Percentiles rank a stretch among this genome's conserved stretches.
These are phyloP conservation scores for Hetaerina titia DNA, from an alignment of 2,888 invertebrate genomes.

Conservation along the genomic window DNA sequence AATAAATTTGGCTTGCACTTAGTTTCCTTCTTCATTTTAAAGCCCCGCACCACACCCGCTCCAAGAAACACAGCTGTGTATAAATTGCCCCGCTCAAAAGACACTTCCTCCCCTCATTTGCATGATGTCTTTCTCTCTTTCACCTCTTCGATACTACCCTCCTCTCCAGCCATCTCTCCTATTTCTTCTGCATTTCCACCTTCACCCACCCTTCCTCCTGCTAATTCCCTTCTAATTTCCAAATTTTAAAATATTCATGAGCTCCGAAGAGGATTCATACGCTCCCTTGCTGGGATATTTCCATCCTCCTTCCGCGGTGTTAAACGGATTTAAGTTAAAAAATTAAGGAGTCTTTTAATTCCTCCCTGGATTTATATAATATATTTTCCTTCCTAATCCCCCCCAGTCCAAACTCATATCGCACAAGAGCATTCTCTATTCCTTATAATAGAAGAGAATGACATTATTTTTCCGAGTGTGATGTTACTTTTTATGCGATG, in stretches of 20 bases:
- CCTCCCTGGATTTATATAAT: background rate
- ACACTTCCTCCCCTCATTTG: slow-evolving; percentile 33
- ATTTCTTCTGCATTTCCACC: background rate
- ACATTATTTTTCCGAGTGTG: background rate
- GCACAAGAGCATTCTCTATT: background rate
- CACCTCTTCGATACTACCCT: slow-evolving; percentile 8
- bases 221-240: slow-evolving; percentile 48
- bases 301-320: slow-evolving; percentile 1
- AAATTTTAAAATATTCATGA: slow-evolving; percentile 66
- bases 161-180: background rate
- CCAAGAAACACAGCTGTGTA: background rate
- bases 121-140: slow-evolving; percentile 34
- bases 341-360: slow-evolving; percentile 11
- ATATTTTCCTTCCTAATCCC: background rate
- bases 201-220: background rate
- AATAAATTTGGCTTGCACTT: background rate
- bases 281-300: background rate
- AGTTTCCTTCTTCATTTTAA: background rate
- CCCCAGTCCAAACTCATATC: background rate
- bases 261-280: slow-evolving; percentile 24
- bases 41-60: background rate
- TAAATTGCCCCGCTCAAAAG: slow-evolving; percentile 27
- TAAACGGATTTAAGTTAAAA: slow-evolving; percentile 43
- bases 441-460: background rate
- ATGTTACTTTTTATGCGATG: background rate